These are phyloP conservation scores for Romanogobio albipinnatus DNA, from an alignment of 2,113 vertebrate species.

Conservation along the genomic window DNA sequence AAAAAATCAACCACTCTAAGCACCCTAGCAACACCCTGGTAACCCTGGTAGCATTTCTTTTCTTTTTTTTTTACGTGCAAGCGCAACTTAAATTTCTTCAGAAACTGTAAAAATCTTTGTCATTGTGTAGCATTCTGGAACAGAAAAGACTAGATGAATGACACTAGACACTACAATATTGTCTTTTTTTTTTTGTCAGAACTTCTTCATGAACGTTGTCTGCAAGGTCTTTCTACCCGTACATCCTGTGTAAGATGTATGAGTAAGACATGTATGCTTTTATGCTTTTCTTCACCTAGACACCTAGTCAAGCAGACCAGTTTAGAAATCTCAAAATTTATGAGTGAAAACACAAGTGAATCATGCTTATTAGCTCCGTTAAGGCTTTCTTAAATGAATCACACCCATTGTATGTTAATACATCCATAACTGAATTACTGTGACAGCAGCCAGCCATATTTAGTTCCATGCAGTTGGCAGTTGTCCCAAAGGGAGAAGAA, in stretches of 20 bases:
- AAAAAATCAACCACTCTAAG: background rate
- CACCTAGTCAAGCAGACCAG: background rate
- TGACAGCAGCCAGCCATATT: constrained; percentile 42
- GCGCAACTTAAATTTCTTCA: background rate
- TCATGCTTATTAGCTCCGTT: constrained; percentile 16
- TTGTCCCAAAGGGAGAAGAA: constrained; percentile 38
- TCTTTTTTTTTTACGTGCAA: background rate
- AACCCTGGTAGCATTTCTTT: background rate
- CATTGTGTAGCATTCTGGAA: background rate
- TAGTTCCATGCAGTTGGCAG: constrained; percentile 49
- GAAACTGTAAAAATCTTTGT: background rate
- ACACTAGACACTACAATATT: background rate
- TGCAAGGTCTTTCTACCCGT: background rate
- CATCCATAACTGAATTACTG: constrained; percentile 36
- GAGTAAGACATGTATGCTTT: background rate
- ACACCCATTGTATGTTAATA: constrained; percentile 40
- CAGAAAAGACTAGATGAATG: background rate
- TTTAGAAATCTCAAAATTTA: constrained; percentile 18
- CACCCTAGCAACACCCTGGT: background rate
- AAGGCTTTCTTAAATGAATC: constrained; percentile 22
- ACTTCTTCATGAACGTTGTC: background rate
- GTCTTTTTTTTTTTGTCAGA: background rate
- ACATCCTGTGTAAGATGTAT: background rate
- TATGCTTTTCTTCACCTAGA: background rate
- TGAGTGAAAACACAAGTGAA: constrained; percentile 26